Base-by-base conservation (phyloP, 2,888 invertebrate species). In the Carterocephalus palaemon region DNA sequence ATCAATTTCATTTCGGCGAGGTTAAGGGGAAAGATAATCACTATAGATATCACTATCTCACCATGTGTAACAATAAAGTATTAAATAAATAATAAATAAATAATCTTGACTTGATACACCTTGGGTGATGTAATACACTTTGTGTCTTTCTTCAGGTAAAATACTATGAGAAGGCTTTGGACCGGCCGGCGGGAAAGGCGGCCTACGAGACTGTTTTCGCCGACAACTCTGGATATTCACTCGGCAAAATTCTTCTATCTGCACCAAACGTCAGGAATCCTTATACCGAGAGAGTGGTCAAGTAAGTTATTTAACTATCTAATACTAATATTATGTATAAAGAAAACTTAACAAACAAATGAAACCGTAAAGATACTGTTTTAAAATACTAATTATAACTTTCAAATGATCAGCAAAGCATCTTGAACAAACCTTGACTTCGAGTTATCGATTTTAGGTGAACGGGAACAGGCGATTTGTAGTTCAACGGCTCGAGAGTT, bases 131-230 rank as follows among this genome's bases (percentile, higher is more conserved):
- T n/a, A n/a, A n/a, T n/a, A n/a, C n/a, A n/a, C n/a, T n/a, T n/a
- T n/a, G n/a, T 12, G 26, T 29, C 16, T 29, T 16, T 3, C 16
- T 91, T 51, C 90, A 94, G 80, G 87, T 95, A 12, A 93, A 92
- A 59, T 96, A 95, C 63, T 93, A 97, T 91, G 95, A 96, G 68
- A 92, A 92, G 61, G 90, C 96, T 53, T 73, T 97, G 12, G 96
- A 96, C 40, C 94, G 94, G 50, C 89, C 93, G 0, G 90, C 93
- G 0, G 96, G 96, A 0, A 89, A 93, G 51, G 90, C 92, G 59
- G 96, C 97, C 0, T 90, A 96, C 62, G 93, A 95, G 60, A 89
- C 90, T 46, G 95, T 96, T 62, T 96, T 96, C 64, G 90, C 89
- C 2, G 87, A 89, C 1, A 83, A 89, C 1, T 89, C 90, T 0